phyloP scores from a whole-genome alignment of 2,797 vertebrate species.

The Microchirus variegatus region DNA sequence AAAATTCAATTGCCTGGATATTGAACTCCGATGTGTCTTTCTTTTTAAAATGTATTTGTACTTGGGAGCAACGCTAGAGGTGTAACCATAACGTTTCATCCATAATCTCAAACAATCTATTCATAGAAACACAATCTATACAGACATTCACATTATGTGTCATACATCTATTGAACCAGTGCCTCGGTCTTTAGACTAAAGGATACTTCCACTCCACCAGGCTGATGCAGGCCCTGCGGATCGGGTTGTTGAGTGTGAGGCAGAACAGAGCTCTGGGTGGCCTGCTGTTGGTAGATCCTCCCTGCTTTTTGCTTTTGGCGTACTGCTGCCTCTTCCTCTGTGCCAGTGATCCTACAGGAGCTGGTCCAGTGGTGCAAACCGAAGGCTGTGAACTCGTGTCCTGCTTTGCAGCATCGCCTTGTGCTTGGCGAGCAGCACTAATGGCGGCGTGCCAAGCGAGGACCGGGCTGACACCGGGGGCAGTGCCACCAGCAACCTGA shows the following conservation, averaged over 20 bases:
- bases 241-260: conserved; percentile 97
- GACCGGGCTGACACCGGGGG: conserved; percentile 69
- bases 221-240: conserved; percentile 99
- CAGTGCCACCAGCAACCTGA: conserved; percentile 44
- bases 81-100: background rate
- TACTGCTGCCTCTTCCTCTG: conserved; percentile 99
- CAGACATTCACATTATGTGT: background rate
- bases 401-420: conserved; percentile 83
- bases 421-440: conserved; percentile 90
- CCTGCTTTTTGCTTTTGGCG: conserved; percentile 99
- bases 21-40: too few relatives aligned
- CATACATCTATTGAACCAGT: background rate
- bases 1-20: too few relatives aligned
- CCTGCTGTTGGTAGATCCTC: conserved; percentile 90
- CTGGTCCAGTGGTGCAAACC: conserved; percentile 64
- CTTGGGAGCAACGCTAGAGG: too few relatives aligned
- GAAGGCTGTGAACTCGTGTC: conserved; percentile 78
- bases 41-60: too few relatives aligned
- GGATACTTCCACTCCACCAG: conserved; percentile 99
- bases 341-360: conserved; percentile 90
- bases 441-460: conserved; percentile 96
- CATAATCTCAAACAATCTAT: background rate
- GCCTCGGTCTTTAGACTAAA: conserved; percentile 60
- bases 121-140: conserved; percentile 16
- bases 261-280: conserved; percentile 98